Percentiles rank a stretch among this genome's conserved stretches.
Conservation (phyloP, 1,140 invertebrate species). For the Lysiphlebus fabarum region DNA sequence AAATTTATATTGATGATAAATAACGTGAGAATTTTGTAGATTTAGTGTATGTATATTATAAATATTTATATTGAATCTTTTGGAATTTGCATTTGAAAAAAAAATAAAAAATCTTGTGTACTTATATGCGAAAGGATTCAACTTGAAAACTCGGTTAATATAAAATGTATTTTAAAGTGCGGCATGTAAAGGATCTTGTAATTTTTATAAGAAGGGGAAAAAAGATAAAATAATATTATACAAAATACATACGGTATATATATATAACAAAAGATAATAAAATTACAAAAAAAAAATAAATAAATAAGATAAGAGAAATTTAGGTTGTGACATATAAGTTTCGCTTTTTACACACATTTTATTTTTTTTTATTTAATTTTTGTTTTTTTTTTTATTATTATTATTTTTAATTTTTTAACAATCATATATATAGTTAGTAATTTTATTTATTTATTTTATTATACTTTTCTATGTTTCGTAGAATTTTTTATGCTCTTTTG, state of each 20-base stretch:
- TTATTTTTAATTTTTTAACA: not conserved
- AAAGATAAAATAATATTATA: not conserved
- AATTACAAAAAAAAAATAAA: not conserved
- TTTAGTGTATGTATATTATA: too few species aligned
- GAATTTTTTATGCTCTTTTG: slow-evolving; percentile 15
- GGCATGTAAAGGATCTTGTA: not conserved
- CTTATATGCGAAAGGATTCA: too few species aligned
- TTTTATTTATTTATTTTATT: not conserved
- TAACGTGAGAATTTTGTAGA: too few species aligned
- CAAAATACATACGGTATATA: not conserved
- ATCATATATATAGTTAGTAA: not conserved
- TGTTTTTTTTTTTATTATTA: not conserved
- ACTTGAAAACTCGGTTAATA: too few species aligned
- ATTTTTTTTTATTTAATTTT: slow-evolving; percentile 2
- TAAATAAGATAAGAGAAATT: slow-evolving; percentile 2
- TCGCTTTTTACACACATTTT: slow-evolving; percentile 13
- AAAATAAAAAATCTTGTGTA: slow-evolving; percentile 2
- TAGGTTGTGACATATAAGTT: slow-evolving; percentile 9
- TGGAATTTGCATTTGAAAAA: not conserved
- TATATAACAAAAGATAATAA: not conserved
- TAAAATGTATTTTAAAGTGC: too few species aligned
- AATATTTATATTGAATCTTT: too few species aligned
- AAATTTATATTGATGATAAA: too few species aligned
- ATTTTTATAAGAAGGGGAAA: slow-evolving; percentile 3
- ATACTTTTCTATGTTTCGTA: slow-evolving; percentile 3